phyloP scores from a whole-genome alignment of 2,113 vertebrate species.

The Solea senegalensis region DNA sequence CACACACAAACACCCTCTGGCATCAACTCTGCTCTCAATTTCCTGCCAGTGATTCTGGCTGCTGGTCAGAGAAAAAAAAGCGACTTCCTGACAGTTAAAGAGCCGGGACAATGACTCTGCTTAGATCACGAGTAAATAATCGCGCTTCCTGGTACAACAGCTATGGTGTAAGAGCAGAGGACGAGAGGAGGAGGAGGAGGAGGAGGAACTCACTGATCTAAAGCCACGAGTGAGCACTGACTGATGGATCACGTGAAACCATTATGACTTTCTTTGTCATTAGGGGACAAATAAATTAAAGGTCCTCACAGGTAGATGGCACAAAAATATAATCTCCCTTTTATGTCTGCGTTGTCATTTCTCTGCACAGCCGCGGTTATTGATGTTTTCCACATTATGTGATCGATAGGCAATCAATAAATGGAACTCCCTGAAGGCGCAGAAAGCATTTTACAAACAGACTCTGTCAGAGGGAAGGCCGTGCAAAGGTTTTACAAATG shows the following conservation, averaged over 20 bases:
- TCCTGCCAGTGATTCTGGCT: slow-evolving; percentile 79
- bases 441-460: not conserved
- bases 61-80: slow-evolving; percentile 69
- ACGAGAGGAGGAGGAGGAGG: not conserved
- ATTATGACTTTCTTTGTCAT: too few relatives aligned
- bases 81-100: slow-evolving; percentile 73
- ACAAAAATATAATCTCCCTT: not conserved
- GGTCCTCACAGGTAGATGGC: not conserved
- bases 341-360: not conserved
- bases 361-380: slow-evolving; percentile 18
- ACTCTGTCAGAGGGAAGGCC: slow-evolving; percentile 3
- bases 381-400: slow-evolving; percentile 35
- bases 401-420: slow-evolving; percentile 35
- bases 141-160: slow-evolving; percentile 26
- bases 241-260: too few relatives aligned
- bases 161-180: slow-evolving; percentile 31
- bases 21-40: slow-evolving; percentile 75
- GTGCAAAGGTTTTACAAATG: slow-evolving; percentile 31
- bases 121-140: slow-evolving; percentile 60
- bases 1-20: slow-evolving; percentile 74
- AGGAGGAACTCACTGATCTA: too few relatives aligned
- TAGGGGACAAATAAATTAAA: too few relatives aligned
- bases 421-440: slow-evolving; percentile 36
- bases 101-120: slow-evolving; percentile 65
- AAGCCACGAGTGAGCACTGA: too few relatives aligned